Evolutionary conservation across 2,797 vertebrate species (phyloP), one percentile per base, ranked within the genome.

Genomic region (Falco biarmicus): DNA sequence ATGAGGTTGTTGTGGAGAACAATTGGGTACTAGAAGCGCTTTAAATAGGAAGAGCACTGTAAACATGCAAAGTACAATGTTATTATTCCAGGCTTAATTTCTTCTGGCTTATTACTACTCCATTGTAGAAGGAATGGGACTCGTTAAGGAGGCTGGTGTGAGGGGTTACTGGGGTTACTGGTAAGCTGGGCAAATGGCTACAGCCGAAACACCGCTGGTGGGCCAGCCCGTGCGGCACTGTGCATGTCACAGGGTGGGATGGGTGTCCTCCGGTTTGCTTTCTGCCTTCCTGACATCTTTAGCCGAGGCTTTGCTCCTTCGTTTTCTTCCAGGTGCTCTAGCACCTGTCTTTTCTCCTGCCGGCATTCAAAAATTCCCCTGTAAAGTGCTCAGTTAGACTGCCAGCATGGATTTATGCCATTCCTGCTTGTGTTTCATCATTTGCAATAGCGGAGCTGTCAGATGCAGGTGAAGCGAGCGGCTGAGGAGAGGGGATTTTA

Each of bases 141-240:
- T 57, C 14, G 1, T 5, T 22, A 31, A 43, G 53, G n/a, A 66
- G 77, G 43, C 5, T 0, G 3, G 11, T 16, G 41, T 13, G 53
- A 41, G 63, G 57, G 53, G 12, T 37, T 39, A 39, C 39, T 39
- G 39, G 39, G 39, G 39, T 39, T 26, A 11, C 29, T 17, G 90
- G 2, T n/a, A 31, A 7, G 1, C 6, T 37, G 64, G 59, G 60
- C 47, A 66, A 10, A 7, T 11, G 14, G 5, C 31, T 34, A 4
- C 37, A 28, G 64, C 26, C 4, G 3, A 34, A 41, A 10, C 26
- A 10, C 19, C 29, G 0, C 45, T 10, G 50, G 20, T 14, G 0
- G 47, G 41, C 13, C 1, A 15, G n/a, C 37, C 54, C 15, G 18
- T 11, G 5, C 6, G 19, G 79, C 43, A 25, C 45, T 51, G 16